phyloP scores from a whole-genome alignment of 1,140 invertebrate genomes.

The Scaptomyza graminum region DNA sequence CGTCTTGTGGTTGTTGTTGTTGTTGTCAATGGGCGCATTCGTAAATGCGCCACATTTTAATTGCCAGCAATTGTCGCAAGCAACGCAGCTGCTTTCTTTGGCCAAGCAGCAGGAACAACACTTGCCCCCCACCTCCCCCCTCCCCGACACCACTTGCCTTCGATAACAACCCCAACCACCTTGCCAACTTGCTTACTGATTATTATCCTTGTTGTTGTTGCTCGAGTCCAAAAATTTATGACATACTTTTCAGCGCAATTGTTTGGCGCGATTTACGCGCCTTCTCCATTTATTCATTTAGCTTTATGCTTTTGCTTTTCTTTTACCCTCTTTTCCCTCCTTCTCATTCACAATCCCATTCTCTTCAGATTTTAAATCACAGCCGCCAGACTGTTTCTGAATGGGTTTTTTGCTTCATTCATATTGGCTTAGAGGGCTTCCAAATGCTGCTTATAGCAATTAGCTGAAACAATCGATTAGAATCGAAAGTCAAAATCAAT shows the following conservation, averaged over 20 bases:
- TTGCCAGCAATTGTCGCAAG: conserved; percentile 80
- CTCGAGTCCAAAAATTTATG: conserved; percentile 71
- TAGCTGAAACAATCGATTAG: conserved; percentile 44
- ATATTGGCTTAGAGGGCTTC: too few relatives aligned
- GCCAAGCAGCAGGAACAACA: conserved; percentile 11
- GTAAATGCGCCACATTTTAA: conserved; percentile 81
- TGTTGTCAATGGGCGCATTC: conserved; percentile 61
- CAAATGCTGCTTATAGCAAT: conserved; percentile 18
- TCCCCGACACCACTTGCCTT: neutral
- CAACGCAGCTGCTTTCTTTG: conserved; percentile 64
- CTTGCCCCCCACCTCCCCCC: neutral
- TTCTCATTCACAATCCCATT: too few relatives aligned
- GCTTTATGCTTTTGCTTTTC: neutral
- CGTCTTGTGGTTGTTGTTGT: conserved; percentile 25
- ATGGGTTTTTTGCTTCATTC: conserved; percentile 2
- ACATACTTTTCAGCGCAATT: conserved; percentile 79
- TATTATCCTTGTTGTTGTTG: conserved; percentile 19
- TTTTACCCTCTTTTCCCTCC: neutral
- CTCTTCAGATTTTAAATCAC: neutral
- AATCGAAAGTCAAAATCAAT: conserved; percentile 13
- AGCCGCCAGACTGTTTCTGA: conserved; percentile 12
- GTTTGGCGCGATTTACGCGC: conserved; percentile 77
- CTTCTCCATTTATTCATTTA: conserved; percentile 20
- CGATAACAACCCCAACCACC: neutral
- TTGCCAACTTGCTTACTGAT: conserved; percentile 8